These are phyloP conservation scores for Melanitta fusca DNA, from an alignment of 2,797 vertebrate genomes.

Conservation along the genomic window DNA sequence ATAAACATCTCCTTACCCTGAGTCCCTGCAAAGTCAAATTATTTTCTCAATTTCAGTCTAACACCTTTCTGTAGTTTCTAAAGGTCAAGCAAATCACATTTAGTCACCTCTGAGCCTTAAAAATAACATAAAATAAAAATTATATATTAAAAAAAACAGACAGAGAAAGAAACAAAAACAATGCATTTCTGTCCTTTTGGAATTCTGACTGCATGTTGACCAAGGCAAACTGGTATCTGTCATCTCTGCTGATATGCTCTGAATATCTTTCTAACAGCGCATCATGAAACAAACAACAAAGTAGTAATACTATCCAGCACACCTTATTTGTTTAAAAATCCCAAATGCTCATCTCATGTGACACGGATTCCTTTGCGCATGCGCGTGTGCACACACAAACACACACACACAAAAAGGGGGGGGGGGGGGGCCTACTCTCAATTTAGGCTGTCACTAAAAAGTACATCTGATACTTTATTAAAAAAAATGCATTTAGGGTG, in stretches of 20 bases:
- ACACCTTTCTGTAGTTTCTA: neutral
- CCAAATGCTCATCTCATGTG: neutral
- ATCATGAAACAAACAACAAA: neutral
- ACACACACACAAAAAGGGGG: neutral
- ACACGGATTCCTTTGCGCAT: neutral
- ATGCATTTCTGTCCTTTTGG: neutral
- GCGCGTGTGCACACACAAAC: neutral
- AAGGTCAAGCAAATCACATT: neutral
- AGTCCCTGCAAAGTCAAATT: neutral
- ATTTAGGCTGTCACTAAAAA: neutral
- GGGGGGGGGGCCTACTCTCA: neutral
- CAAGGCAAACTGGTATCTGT: neutral
- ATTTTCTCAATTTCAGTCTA: neutral
- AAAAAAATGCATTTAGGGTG: neutral
- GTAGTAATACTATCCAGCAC: neutral
- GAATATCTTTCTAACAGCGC: neutral
- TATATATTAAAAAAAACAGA: neutral
- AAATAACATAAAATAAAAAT: neutral
- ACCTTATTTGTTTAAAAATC: neutral
- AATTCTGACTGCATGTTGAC: neutral
- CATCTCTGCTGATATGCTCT: neutral
- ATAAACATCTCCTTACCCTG: neutral
- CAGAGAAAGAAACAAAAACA: too few species aligned
- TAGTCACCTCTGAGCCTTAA: accelerated
- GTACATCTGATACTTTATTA: neutral